Conservation (phyloP, 92 coral and sea anemone species). For the Paramuricea clavata region DNA sequence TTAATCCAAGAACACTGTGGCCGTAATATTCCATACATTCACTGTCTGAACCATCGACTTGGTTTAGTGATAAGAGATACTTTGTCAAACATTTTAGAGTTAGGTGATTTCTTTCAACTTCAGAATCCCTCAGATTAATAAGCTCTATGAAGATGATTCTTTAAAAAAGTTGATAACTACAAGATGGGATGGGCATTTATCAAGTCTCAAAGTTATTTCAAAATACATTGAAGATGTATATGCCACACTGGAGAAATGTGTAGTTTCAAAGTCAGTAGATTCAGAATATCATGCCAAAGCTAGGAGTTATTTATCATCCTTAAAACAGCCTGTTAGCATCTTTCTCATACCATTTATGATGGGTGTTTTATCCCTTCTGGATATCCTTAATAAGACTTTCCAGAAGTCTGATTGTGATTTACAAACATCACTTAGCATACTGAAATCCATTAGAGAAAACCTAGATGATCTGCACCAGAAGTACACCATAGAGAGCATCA, state of each 20-base stretch:
- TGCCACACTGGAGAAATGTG: constrained; percentile 10
- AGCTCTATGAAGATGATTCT: constrained; percentile 9
- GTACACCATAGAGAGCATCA: constrained; percentile 28
- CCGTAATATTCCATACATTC: constrained; percentile 27
- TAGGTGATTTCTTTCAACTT: constrained; percentile 38
- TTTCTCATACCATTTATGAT: constrained; percentile 36
- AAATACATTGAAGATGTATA: constrained; percentile 33
- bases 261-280: not conserved
- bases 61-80: constrained; percentile 14
- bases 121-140: constrained; percentile 35
- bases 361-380: constrained; percentile 16
- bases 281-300: constrained; percentile 32
- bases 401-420: constrained; percentile 4
- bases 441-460: constrained; percentile 26
- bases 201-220: constrained; percentile 13
- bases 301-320: constrained; percentile 31
- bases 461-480: constrained; percentile 13
- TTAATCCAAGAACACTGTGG: constrained; percentile 29
- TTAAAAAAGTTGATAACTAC: constrained; percentile 31
- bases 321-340: constrained; percentile 30
- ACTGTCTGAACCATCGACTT: constrained; percentile 41
- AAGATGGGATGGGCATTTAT: constrained; percentile 37
- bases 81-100: constrained; percentile 34
- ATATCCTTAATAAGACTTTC: constrained; percentile 27
- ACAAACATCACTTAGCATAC: constrained; percentile 32